phyloP scores from a whole-genome alignment of 2,888 invertebrate species.

The Endomychus coccineus region DNA sequence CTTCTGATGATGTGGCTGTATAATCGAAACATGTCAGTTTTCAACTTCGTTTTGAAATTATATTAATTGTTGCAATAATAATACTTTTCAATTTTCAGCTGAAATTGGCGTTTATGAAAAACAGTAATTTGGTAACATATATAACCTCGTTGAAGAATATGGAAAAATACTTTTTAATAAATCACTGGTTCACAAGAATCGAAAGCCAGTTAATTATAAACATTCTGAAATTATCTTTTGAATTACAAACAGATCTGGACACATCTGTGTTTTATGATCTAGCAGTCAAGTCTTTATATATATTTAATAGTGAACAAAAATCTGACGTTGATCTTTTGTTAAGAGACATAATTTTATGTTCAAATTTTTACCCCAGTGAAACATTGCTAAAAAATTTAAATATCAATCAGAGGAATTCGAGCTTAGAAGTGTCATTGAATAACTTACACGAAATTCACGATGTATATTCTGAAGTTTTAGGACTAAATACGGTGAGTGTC shows the following conservation, averaged over 20 bases:
- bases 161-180: constrained; percentile 41
- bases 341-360: constrained; percentile 54
- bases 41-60: constrained; percentile 1
- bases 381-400: constrained; percentile 50
- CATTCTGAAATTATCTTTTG: constrained; percentile 43
- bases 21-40: too few species aligned
- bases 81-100: constrained; percentile 30
- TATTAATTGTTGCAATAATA: constrained; percentile 12
- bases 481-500: constrained; percentile 32
- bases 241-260: constrained; percentile 38
- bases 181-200: constrained; percentile 57
- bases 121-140: constrained; percentile 42
- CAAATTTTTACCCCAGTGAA: constrained; percentile 53
- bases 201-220: constrained; percentile 53
- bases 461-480: constrained; percentile 37
- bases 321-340: constrained; percentile 52
- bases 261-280: constrained; percentile 50
- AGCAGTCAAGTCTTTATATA: constrained; percentile 54
- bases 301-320: constrained; percentile 53
- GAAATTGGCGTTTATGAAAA: constrained; percentile 40
- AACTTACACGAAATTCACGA: constrained; percentile 35
- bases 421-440: constrained; percentile 40
- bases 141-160: constrained; percentile 39
- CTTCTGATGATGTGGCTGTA: too few species aligned
- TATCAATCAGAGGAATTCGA: constrained; percentile 43